These are phyloP conservation scores for Romanogobio albipinnatus DNA, from an alignment of 2,113 vertebrate genomes.

Conservation along the genomic window DNA sequence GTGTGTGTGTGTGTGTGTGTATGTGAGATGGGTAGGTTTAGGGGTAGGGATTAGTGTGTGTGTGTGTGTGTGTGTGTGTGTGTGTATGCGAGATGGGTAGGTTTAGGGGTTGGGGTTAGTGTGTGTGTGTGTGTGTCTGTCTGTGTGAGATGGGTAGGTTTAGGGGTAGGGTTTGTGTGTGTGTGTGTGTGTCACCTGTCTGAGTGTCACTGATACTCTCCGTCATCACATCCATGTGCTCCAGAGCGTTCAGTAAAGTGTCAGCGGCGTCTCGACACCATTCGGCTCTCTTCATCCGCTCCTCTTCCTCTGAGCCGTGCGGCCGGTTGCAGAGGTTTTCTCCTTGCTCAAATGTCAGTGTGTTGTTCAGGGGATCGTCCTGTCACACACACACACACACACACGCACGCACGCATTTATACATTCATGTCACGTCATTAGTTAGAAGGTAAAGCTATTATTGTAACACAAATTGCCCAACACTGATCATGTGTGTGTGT, in stretches of 20 bases:
- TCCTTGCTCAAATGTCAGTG: conserved; percentile 73
- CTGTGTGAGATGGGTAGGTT: too few species aligned
- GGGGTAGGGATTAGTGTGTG: too few species aligned
- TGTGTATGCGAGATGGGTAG: too few species aligned
- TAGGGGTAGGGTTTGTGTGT: not conserved
- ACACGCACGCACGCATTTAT: not conserved
- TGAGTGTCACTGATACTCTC: conserved; percentile 4
- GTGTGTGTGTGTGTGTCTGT: too few species aligned
- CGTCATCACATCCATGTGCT: conserved; percentile 70
- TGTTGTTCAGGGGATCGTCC: conserved; percentile 75
- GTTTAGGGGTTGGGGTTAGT: too few species aligned
- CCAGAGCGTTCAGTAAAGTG: conserved; percentile 78
- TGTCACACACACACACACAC: conserved; percentile 25
- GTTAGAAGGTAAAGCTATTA: too few species aligned
- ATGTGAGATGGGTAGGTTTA: too few species aligned
- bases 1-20: too few species aligned
- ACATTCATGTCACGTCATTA: too few species aligned
- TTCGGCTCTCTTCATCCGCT: conserved; percentile 63
- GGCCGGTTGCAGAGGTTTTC: conserved; percentile 65
- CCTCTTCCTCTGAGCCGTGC: conserved; percentile 11
- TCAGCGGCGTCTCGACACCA: conserved; percentile 75
- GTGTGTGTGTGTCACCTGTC: conserved; percentile 12
- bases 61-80: too few species aligned
- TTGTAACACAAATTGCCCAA: too few species aligned
- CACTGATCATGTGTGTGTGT: too few species aligned